Evolutionary conservation across 2,888 invertebrate species (phyloP).

Genomic region (Scrobipalpa atriplicella): DNA sequence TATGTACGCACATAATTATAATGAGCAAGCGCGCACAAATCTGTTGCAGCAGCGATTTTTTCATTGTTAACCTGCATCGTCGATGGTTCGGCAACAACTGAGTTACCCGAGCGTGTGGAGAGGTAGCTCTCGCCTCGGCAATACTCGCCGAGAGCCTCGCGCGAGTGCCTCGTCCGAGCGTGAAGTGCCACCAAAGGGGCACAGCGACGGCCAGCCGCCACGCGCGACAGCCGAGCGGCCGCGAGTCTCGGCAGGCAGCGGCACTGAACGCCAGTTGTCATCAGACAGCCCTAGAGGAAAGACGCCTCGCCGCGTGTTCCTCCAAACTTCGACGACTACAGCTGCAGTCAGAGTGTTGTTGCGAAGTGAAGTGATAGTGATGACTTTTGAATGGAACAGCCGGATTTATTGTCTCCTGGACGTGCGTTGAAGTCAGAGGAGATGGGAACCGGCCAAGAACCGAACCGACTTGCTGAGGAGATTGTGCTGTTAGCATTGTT

Average conservation of each 20-base stretch:
- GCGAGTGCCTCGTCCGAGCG: too few relatives aligned
- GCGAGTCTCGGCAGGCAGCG: not conserved
- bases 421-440: constrained; percentile 76
- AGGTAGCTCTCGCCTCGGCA: too few relatives aligned
- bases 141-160: too few relatives aligned
- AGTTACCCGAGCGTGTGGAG: too few relatives aligned
- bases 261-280: constrained; percentile 62
- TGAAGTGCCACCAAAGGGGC: too few relatives aligned
- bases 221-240: constrained; percentile 11
- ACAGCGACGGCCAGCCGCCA: not conserved
- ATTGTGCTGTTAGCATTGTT: constrained; percentile 79
- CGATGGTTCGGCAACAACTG: too few relatives aligned
- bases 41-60: too few relatives aligned
- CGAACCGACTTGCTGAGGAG: constrained; percentile 76
- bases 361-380: constrained; percentile 75
- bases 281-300: constrained; percentile 72
- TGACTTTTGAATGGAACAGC: constrained; percentile 72
- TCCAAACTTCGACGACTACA: constrained; percentile 78
- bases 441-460: constrained; percentile 57
- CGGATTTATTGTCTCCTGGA: constrained; percentile 71
- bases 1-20: too few relatives aligned
- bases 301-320: constrained; percentile 76
- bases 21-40: too few relatives aligned
- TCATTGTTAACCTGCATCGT: too few relatives aligned
- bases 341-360: constrained; percentile 77